Evolutionary conservation across 2,113 vertebrate genomes (phyloP), one percentile per base, ranked within the genome.

Genomic region (Podarcis muralis): DNA sequence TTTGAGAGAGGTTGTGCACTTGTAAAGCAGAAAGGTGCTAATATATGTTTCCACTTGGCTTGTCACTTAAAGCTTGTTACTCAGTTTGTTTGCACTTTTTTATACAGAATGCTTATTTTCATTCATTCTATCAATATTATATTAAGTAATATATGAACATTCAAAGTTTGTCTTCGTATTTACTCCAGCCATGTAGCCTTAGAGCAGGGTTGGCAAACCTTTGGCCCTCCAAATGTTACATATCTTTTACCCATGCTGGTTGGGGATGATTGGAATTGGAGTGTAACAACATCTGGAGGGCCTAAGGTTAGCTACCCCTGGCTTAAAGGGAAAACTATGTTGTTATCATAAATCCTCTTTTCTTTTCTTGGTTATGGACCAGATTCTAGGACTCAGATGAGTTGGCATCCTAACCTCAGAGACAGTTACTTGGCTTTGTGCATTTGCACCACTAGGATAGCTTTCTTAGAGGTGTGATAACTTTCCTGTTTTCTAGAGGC

Each of bases 21-120:
- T 69, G 75, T 30, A 40, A 88, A 78, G 40, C 62, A 78, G n/a
- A n/a, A 40, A 30, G 23, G 22, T 84, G 25, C 16, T 84, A 79
- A 79, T 79, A 86, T 78, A 78, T 86, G 75, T 66, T 53, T 86
- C 78, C 30, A 32, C 75, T 68, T 62, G 53, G 13, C 30, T 78
- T 79, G 40, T 69, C 78, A 59, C 85, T 68, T 86, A 30, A 35
- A 11, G 27, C 25, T 82, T 82, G 32, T 40, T 22, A 8, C 32
- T 84, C 11, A 84, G 13, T 12, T 25, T 13, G n/a, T 78, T 27
- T 11, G 6, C 25, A n/a, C 74, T 77, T 57, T 27, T 84, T 85
- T 15, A 15, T 57, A 53, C 48, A 53, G 48, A 2, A 18, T 85
- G 20, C 22, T 11, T 72, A 30, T 53, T 53, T 71, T 48, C 40